Evolutionary conservation across 2,113 vertebrate genomes (phyloP), one percentile per base, ranked within the genome.

Genomic region (Copsychus sechellarum): DNA sequence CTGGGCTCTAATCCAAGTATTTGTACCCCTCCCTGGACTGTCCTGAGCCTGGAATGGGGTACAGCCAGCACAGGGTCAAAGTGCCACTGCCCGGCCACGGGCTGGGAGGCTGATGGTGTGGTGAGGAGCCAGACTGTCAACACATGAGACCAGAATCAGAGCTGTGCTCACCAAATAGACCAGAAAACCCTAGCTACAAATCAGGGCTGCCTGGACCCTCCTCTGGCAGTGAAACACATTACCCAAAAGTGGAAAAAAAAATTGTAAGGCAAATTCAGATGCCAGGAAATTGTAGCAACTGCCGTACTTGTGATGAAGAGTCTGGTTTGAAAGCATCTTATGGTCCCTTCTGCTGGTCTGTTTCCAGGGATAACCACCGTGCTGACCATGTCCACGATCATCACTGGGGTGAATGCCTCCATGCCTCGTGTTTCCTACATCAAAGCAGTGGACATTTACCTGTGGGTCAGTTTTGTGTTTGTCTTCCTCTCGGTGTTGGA

Each of bases 401-500:
- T 99, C 97, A 99, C 99, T 0, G 99, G 99, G 5, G 99, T 99
- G 91, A 99, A 99, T 6, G 99, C 99, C 88, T 99, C 99, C 93
- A 99, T 99, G 99, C 99, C 99, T 12, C 98, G 99, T 6, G 99
- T 99, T 25, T 99, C 99, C 95, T 99, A 99, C 98, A 99, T 99
- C 97, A 99, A 99, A 97, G 99, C 99, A 1, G 99, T 99, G 97
- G 99, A 99, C 97, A 98, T 99, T 95, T 99, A 99, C 97, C 98
- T 99, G 76, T 99, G 99, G 99, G 99, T 99, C 98, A 99, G 99
- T 96, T 99, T 99, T 61, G 99, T 99, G 86, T 99, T 99, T 16
- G 99, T 99, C 93, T 99, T 99, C 97, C 98, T 99, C 61, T 99
- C 99, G 0, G 99, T 99, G 95, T 96, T 99, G 95, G 99, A 99